These are phyloP conservation scores for Trematomus loennbergii DNA, from an alignment of 2,113 vertebrate genomes.

Conservation along the genomic window DNA sequence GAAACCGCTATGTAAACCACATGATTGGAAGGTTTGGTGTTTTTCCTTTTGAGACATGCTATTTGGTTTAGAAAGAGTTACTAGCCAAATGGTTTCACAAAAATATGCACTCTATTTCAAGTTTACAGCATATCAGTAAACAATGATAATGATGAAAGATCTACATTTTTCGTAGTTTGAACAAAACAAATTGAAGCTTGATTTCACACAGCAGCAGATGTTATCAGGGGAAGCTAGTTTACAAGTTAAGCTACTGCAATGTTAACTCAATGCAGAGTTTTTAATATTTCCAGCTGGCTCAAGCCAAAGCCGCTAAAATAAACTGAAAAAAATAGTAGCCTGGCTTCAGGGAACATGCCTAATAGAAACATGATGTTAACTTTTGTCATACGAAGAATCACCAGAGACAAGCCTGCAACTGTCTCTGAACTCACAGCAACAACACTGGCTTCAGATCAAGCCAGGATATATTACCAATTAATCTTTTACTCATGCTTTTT, in stretches of 20 bases:
- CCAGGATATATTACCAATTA: constrained; percentile 41
- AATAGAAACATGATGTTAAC: constrained; percentile 26
- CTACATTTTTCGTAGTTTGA: no score
- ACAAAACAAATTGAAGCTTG: no score
- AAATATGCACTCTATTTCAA: no score
- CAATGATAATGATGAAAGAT: no score
- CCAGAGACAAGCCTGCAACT: constrained; percentile 31
- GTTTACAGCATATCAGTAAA: no score
- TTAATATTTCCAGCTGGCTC: no score
- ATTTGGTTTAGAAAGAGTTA: constrained; percentile 8
- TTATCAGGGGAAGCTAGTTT: no score
- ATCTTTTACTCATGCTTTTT: constrained; percentile 47
- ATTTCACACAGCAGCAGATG: no score
- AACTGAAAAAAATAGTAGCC: not conserved
- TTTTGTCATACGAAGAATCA: constrained; percentile 27
- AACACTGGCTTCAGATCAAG: constrained; percentile 26
- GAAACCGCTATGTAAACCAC: constrained; percentile 37
- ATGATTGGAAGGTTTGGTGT: constrained; percentile 24
- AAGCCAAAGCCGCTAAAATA: no score
- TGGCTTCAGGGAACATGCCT: constrained; percentile 1
- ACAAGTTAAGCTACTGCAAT: no score
- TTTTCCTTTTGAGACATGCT: not conserved
- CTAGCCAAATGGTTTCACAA: no score
- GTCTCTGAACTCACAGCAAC: constrained; percentile 32
- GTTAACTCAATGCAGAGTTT: no score